These are phyloP conservation scores for Tinamus guttatus DNA, from an alignment of 2,113 vertebrate species.

Conservation along the genomic window DNA sequence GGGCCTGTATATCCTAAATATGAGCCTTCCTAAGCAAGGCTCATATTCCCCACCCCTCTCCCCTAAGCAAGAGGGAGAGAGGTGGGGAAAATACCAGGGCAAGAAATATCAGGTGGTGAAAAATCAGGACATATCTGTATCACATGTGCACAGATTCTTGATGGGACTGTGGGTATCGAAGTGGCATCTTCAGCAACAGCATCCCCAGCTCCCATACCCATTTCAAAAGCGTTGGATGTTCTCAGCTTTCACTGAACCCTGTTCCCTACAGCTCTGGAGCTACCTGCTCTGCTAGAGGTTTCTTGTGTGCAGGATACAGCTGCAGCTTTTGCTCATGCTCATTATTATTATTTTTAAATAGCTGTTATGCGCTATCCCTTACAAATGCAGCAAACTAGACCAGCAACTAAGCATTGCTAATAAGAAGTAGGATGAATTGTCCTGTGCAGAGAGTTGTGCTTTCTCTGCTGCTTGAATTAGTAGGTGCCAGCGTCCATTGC, in stretches of 20 bases:
- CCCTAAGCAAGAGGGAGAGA: neutral
- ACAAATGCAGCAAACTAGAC: neutral
- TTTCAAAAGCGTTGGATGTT: neutral
- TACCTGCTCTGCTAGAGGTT: neutral
- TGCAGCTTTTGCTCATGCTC: neutral
- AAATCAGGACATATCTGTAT: neutral
- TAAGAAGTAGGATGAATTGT: neutral
- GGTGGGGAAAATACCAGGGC: too few relatives aligned
- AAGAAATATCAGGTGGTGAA: too few relatives aligned
- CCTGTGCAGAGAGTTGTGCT: neutral
- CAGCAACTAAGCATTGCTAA: neutral
- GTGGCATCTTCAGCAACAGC: neutral
- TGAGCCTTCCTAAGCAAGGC: neutral
- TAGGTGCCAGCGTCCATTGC: neutral
- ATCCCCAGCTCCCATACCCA: fast-evolving
- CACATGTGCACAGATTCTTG: neutral
- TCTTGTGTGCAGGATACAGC: neutral
- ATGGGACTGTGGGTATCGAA: neutral
- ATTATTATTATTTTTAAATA: neutral
- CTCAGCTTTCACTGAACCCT: fast-evolving
- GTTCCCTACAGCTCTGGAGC: neutral
- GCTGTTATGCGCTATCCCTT: neutral
- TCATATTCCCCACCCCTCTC: too few relatives aligned
- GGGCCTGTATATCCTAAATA: neutral
- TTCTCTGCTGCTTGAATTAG: neutral